Evolutionary conservation across 2,113 vertebrate genomes (phyloP), one percentile per base, ranked within the genome.

Genomic region (Chiloscyllium plagiosum): DNA sequence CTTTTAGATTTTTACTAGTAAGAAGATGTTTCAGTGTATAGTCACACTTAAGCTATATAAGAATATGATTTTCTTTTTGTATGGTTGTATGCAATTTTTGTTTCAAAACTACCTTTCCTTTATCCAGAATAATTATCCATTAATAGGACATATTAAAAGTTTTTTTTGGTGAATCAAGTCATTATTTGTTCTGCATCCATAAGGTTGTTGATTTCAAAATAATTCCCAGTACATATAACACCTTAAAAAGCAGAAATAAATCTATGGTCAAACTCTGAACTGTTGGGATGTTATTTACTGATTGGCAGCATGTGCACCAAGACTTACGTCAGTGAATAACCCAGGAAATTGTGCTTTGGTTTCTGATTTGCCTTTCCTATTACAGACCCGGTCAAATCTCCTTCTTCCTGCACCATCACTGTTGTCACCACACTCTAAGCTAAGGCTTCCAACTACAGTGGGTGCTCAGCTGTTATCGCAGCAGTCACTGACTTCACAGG

Each of bases 311-410:
- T 93, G 68, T 68, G 29, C n/a, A 68, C 33, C 37, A 93, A 37
- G 69, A 47, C 50, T 98, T 98, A 96, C 97, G 96, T 97, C 96
- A 97, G 96, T 97, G 96, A 96, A 96, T 97, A 96, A 97, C 96
- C 97, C 96, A 97, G 97, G 97, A 98, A 98, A 97, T 97, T 97
- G 97, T 96, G 76, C 56, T 97, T 96, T 96, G 56, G 72, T 97
- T 98, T 96, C 96, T 97, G 96, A 97, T 98, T 97, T 97, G 97
- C 96, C 96, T 97, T 97, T 97, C 96, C 96, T 97, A 97, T 98
- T 98, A 96, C 97, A 99, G 99, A 96, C 96, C 4, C 98, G 98
- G 97, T 97, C 98, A 97, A 98, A 97, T 96, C 96, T 97, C 72
- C 98, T 97, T 3, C 96, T 98, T 94, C 98, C 98, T 94, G 98